These are phyloP conservation scores for Drosophila melanica DNA, from an alignment of 1,140 invertebrate genomes.

Conservation along the genomic window DNA sequence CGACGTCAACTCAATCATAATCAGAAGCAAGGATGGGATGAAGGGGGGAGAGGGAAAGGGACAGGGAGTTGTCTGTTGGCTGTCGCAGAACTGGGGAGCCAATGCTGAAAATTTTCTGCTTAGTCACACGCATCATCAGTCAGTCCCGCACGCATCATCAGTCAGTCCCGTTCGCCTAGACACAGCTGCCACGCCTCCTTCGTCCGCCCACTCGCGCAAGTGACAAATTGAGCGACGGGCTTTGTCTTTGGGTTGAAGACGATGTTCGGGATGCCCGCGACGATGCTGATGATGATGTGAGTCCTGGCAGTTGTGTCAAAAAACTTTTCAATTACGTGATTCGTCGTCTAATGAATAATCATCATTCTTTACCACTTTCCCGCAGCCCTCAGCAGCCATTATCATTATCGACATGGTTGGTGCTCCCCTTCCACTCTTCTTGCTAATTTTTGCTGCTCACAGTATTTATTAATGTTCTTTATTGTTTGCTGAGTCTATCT, in stretches of 20 bases:
- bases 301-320: conserved; percentile 30
- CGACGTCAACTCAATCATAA: conserved; percentile 76
- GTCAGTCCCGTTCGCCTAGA: conserved; percentile 32
- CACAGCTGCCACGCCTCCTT: conserved; percentile 27
- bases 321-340: conserved; percentile 59
- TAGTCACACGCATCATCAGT: conserved; percentile 74
- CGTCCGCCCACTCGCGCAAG: conserved; percentile 6
- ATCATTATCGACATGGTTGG: conserved; percentile 5
- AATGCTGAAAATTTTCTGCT: conserved; percentile 59
- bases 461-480: conserved; percentile 69
- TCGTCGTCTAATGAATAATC: conserved; percentile 58
- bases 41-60: not conserved
- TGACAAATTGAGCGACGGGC: conserved; percentile 68
- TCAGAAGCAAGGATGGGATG: conserved; percentile 31
- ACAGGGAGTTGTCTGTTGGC: conserved; percentile 12
- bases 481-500: conserved; percentile 43
- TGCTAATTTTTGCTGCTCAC: conserved; percentile 14
- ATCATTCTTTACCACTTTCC: conserved; percentile 21
- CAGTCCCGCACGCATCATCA: too few relatives aligned
- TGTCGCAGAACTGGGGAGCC: conserved; percentile 9
- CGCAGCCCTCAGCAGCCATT: conserved; percentile 1
- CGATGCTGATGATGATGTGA: conserved; percentile 27
- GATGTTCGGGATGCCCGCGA: not conserved
- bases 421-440: not conserved
- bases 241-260: conserved; percentile 20